phyloP scores from a whole-genome alignment of 2,113 vertebrate genomes.

The Pachypanchax playfairii region DNA sequence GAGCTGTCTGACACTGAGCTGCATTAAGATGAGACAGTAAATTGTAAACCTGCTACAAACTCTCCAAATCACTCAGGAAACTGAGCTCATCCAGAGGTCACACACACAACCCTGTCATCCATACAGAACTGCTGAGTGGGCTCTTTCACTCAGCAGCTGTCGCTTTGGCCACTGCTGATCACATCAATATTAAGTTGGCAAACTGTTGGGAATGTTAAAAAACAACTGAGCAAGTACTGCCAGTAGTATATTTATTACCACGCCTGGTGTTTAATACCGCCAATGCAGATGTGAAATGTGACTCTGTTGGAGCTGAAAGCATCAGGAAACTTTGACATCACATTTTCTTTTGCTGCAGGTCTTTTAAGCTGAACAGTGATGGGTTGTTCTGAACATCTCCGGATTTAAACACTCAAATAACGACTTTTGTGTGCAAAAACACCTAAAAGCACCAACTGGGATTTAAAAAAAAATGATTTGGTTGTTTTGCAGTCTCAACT shows the following conservation, averaged over 20 bases:
- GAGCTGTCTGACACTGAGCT: constrained; percentile 14
- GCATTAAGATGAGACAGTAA: constrained; percentile 15
- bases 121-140: constrained; percentile 50
- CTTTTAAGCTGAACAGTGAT: too few species aligned
- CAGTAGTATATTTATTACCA: not conserved
- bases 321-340: constrained; percentile 16
- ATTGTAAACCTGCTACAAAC: constrained; percentile 30
- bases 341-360: constrained; percentile 4
- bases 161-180: constrained; percentile 26
- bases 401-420: too few species aligned
- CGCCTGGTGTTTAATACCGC: not conserved
- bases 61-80: constrained; percentile 21
- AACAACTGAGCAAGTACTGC: constrained; percentile 7
- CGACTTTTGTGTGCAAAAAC: too few species aligned
- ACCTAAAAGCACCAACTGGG: too few species aligned
- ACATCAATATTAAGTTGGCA: constrained; percentile 19
- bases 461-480: too few species aligned
- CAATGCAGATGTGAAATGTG: not conserved
- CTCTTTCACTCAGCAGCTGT: constrained; percentile 38
- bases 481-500: too few species aligned
- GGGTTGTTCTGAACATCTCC: too few species aligned
- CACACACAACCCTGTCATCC: constrained; percentile 36
- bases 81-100: constrained; percentile 42
- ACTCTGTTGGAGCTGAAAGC: constrained; percentile 1
- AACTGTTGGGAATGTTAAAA: constrained; percentile 13